phyloP scores from a whole-genome alignment of 2,888 invertebrate species.

The Heliothis peltigera region DNA sequence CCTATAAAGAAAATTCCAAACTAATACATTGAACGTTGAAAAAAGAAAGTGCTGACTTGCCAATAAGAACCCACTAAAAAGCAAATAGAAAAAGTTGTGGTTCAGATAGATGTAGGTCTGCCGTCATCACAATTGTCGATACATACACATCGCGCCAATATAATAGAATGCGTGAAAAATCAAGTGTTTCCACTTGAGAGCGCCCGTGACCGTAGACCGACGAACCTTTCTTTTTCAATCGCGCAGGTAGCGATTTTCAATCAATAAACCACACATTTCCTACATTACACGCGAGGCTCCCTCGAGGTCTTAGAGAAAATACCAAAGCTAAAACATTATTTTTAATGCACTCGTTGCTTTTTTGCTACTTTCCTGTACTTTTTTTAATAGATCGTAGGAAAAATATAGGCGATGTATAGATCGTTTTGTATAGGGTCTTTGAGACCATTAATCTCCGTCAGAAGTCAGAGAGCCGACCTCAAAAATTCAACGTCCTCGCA shows the following conservation, averaged over 20 bases:
- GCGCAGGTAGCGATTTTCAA: constrained; percentile 65
- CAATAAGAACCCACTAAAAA: no score
- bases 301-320: constrained; percentile 42
- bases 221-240: constrained; percentile 58
- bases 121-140: constrained; percentile 51
- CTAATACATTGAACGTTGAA: neutral
- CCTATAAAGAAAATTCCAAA: constrained; percentile 1
- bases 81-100: constrained; percentile 12
- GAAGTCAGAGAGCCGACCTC: constrained; percentile 77
- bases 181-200: constrained; percentile 58
- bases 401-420: constrained; percentile 27
- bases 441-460: constrained; percentile 79
- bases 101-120: constrained; percentile 39
- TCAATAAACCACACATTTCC: constrained; percentile 72
- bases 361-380: constrained; percentile 10
- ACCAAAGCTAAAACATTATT: constrained; percentile 25
- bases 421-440: constrained; percentile 51
- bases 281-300: constrained; percentile 64
- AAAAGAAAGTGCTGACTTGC: neutral
- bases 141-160: constrained; percentile 44
- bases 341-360: constrained; percentile 43
- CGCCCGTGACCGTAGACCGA: constrained; percentile 38
- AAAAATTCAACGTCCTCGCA: constrained; percentile 78
- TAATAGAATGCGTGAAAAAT: constrained; percentile 54
- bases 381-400: constrained; percentile 34